Conservation (phyloP, 1,140 invertebrate species). For the Neodiprion pinetum region DNA sequence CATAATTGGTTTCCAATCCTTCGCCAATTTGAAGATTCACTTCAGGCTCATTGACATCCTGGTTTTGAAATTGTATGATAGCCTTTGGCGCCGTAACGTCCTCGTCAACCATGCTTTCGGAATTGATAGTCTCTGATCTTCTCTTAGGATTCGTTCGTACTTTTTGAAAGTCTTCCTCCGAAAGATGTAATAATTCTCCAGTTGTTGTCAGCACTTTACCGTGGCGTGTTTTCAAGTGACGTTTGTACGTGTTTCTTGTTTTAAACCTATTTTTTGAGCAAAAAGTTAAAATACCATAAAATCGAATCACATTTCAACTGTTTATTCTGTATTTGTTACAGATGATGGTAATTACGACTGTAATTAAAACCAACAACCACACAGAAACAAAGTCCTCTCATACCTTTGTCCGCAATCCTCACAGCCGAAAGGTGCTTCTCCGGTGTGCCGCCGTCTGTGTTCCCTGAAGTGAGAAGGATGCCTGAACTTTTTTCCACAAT, state of each 20-base stretch:
- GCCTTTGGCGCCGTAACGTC: conserved; percentile 36
- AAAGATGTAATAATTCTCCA: conserved; percentile 63
- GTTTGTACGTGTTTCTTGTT: conserved; percentile 72
- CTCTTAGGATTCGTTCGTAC: conserved; percentile 59
- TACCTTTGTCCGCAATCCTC: conserved; percentile 68
- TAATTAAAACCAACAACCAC: not conserved
- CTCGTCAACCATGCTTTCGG: conserved; percentile 31
- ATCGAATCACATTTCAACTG: conserved; percentile 12
- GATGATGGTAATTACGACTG: not conserved
- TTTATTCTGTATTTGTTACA: conserved; percentile 12
- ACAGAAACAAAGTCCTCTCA: not conserved
- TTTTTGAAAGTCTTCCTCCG: conserved; percentile 66
- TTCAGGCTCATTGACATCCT: conserved; percentile 23
- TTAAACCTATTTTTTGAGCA: conserved; percentile 61
- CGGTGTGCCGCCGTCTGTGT: conserved; percentile 70
- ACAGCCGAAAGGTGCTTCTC: conserved; percentile 73
- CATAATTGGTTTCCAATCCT: conserved; percentile 22
- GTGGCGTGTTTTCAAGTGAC: conserved; percentile 69
- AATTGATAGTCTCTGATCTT: conserved; percentile 30
- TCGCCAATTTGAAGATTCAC: not conserved
- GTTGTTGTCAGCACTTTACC: conserved; percentile 68
- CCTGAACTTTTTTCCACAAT: conserved; percentile 71
- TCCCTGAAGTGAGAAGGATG: conserved; percentile 76
- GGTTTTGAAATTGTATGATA: conserved; percentile 30
- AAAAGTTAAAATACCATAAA: conserved; percentile 11